A percentile compares a stretch with the other conserved stretches of the same genome.
These are phyloP conservation scores for Ditylenchus weischeri DNA, from an alignment of 2,888 invertebrate species.

Conservation along the genomic window DNA sequence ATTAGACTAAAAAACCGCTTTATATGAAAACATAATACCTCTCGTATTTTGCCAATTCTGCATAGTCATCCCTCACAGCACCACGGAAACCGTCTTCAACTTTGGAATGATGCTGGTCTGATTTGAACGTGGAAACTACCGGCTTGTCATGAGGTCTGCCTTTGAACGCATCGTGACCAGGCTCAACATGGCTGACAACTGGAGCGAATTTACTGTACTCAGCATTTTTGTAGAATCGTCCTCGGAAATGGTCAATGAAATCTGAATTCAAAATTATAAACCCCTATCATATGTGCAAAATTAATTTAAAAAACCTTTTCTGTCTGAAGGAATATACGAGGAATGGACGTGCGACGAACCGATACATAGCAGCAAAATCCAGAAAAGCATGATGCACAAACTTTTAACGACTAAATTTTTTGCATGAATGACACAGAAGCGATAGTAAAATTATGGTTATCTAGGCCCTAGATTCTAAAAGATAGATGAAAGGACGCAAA, in stretches of 20 bases:
- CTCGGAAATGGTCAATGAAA: conserved; percentile 2
- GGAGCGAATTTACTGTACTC: conserved; percentile 2
- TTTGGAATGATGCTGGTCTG: background rate
- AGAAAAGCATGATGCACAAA: no score
- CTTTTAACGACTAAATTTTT: no score
- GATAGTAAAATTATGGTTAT: no score
- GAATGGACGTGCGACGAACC: no score
- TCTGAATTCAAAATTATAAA: background rate
- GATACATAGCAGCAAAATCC: no score
- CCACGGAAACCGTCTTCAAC: conserved; percentile 4
- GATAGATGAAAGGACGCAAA: no score
- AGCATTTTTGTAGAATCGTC: background rate
- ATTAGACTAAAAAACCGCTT: background rate
- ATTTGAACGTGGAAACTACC: background rate
- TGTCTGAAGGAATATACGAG: no score
- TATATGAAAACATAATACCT: background rate
- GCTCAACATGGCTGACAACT: background rate
- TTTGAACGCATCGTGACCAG: background rate
- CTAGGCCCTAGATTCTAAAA: no score
- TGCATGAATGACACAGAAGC: no score
- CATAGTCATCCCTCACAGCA: background rate
- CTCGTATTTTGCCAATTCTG: background rate
- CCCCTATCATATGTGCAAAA: no score
- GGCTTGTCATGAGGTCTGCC: conserved; percentile 4
- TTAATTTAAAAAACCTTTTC: no score